Evolutionary conservation across 2,888 invertebrate genomes (phyloP).

Genomic region (Xestoiulus laeticollis): DNA sequence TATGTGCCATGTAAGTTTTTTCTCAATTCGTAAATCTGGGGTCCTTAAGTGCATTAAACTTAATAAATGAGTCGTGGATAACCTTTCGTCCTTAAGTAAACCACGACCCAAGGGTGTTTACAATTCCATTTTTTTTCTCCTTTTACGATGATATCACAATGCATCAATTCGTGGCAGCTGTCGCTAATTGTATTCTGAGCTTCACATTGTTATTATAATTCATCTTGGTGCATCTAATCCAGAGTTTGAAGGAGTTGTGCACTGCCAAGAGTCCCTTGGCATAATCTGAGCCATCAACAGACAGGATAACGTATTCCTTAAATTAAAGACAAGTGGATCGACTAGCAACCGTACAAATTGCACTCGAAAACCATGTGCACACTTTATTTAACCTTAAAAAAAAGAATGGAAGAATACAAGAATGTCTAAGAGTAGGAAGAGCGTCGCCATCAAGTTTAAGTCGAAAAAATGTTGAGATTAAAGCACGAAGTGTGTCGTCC

Average conservation of each 20-base stretch:
- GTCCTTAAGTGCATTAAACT: not conserved
- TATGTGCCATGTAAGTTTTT: not conserved
- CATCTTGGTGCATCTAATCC: not conserved
- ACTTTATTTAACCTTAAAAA: constrained; percentile 22
- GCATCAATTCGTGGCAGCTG: constrained; percentile 31
- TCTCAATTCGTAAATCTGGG: not conserved
- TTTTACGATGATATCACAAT: not conserved
- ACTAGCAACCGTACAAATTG: constrained; percentile 27
- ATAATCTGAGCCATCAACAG: constrained; percentile 41
- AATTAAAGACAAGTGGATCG: constrained; percentile 36
- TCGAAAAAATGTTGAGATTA: not conserved
- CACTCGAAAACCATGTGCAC: constrained; percentile 30
- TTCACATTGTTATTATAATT: constrained; percentile 36
- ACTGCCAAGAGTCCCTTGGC: not conserved
- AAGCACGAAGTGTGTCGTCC: not conserved
- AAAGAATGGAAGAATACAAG: not conserved
- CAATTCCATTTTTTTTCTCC: not conserved
- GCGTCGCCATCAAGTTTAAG: not conserved
- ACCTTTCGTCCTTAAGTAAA: not conserved
- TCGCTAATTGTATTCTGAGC: not conserved
- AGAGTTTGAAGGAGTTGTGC: not conserved
- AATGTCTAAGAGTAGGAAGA: not conserved
- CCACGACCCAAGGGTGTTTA: not conserved
- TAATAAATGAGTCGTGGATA: not conserved
- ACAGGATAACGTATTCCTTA: not conserved